Base-by-base conservation (phyloP, 1,140 invertebrate species). In the Drosophila funebris region DNA sequence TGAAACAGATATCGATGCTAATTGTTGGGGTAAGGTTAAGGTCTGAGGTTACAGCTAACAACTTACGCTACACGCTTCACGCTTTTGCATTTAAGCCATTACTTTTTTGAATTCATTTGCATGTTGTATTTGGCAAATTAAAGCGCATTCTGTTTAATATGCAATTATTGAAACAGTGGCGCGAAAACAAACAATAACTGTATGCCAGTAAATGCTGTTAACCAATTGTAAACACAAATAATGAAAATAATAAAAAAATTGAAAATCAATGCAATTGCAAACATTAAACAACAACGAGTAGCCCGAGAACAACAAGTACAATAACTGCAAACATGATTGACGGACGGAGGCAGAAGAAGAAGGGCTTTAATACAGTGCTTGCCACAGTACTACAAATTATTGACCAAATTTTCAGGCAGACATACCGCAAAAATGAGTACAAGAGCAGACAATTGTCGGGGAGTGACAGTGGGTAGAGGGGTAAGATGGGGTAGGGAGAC, bases 401-500 rank as follows among this genome's bases (percentile, higher is more conserved):
- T 85, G 82, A 85, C 82, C 83, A 87, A 85, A 85, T 85, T 87
- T 85, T 87, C 82, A 76, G 64, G 82, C 82, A 75, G 77, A 78
- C 74, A 87, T 31, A 69, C 82, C 82, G 74, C 82, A 82, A 66
- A 84, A 85, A 85, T 58, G 67, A 85, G 82, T 71, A 50, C 83
- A 87, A 85, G 78, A 87, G 82, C 82, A 87, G 66, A 71, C 81
- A 85, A 71, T 74, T 68, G 74, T 66, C 52, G 64, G 33, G n/a
- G n/a, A 4, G 43, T 43, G 27, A 33, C 13, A 14, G 22, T 6
- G 56, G 24, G 48, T 11, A 0, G 11, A 4, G 8, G 18, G 27
- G 29, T 4, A 8, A 9, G 39, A n/a, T 16, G 18, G 39, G 27
- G 39, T 9, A 16, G 54, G 31, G 4, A 33, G 9, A 33, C 3